phyloP scores from a whole-genome alignment of 2,888 invertebrate species.

The Synanthedon tipuliformis region DNA sequence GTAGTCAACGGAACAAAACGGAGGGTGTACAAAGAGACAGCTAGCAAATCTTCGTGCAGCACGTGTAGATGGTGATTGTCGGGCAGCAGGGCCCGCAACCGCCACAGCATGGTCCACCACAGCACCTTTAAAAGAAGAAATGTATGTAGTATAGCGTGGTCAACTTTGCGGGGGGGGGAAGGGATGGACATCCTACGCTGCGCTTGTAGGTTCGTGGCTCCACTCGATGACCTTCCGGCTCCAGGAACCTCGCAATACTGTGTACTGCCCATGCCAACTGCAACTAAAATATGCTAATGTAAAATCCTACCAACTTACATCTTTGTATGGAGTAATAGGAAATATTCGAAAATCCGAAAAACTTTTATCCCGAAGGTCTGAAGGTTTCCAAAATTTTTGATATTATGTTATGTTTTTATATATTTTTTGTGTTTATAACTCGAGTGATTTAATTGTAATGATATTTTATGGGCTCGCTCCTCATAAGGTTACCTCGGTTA shows the following conservation, averaged over 20 bases:
- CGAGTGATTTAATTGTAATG: constrained; percentile 41
- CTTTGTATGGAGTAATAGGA: constrained; percentile 8
- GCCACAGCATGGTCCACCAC: constrained; percentile 34
- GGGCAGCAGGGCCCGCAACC: constrained; percentile 40
- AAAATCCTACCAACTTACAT: constrained; percentile 20
- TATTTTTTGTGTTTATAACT: constrained; percentile 17
- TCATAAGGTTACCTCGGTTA: constrained; percentile 26
- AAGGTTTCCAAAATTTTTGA: neutral
- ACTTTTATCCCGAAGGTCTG: constrained; percentile 4
- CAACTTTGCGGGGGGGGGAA: too few species aligned
- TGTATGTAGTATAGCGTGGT: neutral
- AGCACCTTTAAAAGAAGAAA: constrained; percentile 27
- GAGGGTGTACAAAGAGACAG: neutral
- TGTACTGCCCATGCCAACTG: too few species aligned
- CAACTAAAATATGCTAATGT: neutral
- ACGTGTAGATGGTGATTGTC: constrained; percentile 52
- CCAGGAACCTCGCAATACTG: too few species aligned
- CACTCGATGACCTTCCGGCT: too few species aligned
- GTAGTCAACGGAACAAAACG: neutral
- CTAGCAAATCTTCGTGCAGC: constrained; percentile 59
- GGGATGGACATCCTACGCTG: neutral
- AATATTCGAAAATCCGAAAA: neutral
- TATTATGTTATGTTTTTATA: constrained; percentile 10
- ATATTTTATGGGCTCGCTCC: constrained; percentile 5
- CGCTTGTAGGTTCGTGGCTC: too few species aligned